Evolutionary conservation across 1,140 invertebrate species (phyloP).

Genomic region (Augochlora pura): DNA sequence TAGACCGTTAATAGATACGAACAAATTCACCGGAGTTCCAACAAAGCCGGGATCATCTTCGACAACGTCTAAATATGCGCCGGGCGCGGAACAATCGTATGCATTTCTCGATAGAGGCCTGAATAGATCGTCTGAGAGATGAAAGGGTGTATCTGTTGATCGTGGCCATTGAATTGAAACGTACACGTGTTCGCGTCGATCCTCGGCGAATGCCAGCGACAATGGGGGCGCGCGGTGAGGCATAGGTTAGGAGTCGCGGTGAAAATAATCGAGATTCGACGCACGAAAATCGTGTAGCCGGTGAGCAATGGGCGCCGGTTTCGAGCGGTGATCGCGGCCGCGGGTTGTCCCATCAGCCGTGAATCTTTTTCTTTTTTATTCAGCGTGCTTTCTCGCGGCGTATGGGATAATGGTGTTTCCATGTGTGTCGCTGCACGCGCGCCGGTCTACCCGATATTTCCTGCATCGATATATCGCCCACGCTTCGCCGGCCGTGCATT

Average conservation of each 20-base stretch:
- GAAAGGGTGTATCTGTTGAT: not conserved
- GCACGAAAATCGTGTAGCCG: not conserved
- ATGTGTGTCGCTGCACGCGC: too few relatives aligned
- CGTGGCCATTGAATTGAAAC: not conserved
- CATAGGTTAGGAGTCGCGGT: not conserved
- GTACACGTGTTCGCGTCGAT: not conserved
- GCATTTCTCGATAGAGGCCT: not conserved
- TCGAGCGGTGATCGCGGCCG: not conserved
- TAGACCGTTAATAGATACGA: too few relatives aligned
- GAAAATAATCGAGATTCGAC: not conserved
- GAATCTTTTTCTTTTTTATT: not conserved
- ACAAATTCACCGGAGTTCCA: too few relatives aligned
- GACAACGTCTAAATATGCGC: too few relatives aligned
- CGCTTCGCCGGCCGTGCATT: constrained; percentile 21
- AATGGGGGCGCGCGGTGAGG: not conserved
- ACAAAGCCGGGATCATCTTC: too few relatives aligned
- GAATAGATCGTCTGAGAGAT: too few relatives aligned
- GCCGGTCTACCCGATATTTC: constrained; percentile 21
- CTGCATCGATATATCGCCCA: constrained; percentile 35
- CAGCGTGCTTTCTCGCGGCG: not conserved
- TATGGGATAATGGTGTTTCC: not conserved
- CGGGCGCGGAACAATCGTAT: too few relatives aligned
- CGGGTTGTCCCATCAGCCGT: not conserved
- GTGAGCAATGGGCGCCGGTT: not conserved
- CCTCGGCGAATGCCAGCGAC: not conserved